A percentile compares a stretch with the other conserved stretches of the same genome.
These are phyloP conservation scores for Aphaenogaster floridana DNA, from an alignment of 1,140 invertebrate species.

Conservation along the genomic window DNA sequence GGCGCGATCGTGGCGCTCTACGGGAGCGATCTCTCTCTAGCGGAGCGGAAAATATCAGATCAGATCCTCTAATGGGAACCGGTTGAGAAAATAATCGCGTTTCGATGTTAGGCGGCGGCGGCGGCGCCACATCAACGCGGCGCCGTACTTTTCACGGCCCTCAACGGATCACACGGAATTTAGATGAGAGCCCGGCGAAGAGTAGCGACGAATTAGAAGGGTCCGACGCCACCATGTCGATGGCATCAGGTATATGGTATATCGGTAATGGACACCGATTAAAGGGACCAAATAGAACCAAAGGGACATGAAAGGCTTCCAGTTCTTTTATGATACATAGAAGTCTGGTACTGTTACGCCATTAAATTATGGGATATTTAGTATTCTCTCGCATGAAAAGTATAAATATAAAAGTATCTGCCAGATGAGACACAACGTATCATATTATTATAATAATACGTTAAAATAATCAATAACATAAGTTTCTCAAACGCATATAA, in stretches of 20 bases:
- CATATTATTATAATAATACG: not conserved
- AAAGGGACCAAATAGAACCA: conserved; percentile 64
- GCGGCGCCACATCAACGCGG: conserved; percentile 77
- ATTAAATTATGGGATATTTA: not conserved
- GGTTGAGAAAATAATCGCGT: conserved; percentile 74
- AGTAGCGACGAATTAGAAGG: conserved; percentile 55
- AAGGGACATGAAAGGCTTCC: conserved; percentile 37
- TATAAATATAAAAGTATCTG: not conserved
- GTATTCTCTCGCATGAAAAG: not conserved
- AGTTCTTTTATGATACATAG: conserved; percentile 1
- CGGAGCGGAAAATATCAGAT: conserved; percentile 39
- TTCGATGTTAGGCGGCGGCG: conserved; percentile 59
- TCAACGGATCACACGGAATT: conserved; percentile 62
- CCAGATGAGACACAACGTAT: not conserved
- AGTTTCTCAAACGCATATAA: not conserved
- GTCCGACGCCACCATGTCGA: conserved; percentile 53
- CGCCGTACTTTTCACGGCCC: conserved; percentile 67
- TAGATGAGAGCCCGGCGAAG: conserved; percentile 37
- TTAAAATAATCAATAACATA: not conserved
- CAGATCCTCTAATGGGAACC: conserved; percentile 67
- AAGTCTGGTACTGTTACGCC: not conserved
- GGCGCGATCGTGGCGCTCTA: conserved; percentile 9
- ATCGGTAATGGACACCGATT: conserved; percentile 57
- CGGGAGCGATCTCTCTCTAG: conserved; percentile 8
- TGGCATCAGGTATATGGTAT: conserved; percentile 43